A percentile compares a stretch with the other conserved stretches of the same genome.
phyloP scores from a whole-genome alignment of 2,888 invertebrate genomes.

The Lobophora halterata region DNA sequence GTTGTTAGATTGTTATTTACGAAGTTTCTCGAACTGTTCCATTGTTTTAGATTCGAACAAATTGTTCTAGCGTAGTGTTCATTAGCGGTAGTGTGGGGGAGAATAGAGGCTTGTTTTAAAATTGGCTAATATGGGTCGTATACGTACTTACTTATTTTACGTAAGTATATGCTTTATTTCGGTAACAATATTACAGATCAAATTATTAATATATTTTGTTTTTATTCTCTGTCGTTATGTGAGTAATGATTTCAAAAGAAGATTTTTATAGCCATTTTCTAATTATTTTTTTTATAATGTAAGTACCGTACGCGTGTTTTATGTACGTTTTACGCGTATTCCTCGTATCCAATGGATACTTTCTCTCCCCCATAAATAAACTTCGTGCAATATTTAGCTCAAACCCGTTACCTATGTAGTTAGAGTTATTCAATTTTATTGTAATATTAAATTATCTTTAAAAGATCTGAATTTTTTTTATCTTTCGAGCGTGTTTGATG shows the following conservation, averaged over 20 bases:
- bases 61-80: conserved; percentile 19
- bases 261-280: no score
- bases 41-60: conserved; percentile 16
- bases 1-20: conserved; percentile 11
- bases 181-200: no score
- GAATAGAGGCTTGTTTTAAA: not conserved
- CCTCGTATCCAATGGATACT: not conserved
- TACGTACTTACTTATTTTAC: no score
- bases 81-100: conserved; percentile 14
- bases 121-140: no score
- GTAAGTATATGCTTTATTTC: no score
- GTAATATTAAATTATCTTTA: conserved; percentile 37
- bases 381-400: conserved; percentile 64
- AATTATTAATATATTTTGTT: no score
- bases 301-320: no score
- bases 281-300: no score
- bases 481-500: conserved; percentile 30
- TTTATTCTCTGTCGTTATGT: conserved; percentile 5
- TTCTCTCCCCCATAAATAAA: conserved; percentile 30
- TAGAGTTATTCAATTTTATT: conserved; percentile 39
- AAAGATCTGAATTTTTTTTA: conserved; percentile 49
- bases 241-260: conserved; percentile 5
- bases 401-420: conserved; percentile 63
- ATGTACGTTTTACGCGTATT: no score
- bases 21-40: conserved; percentile 11